Evolutionary conservation across 2,888 invertebrate species (phyloP).

Genomic region (Lagria hirta): DNA sequence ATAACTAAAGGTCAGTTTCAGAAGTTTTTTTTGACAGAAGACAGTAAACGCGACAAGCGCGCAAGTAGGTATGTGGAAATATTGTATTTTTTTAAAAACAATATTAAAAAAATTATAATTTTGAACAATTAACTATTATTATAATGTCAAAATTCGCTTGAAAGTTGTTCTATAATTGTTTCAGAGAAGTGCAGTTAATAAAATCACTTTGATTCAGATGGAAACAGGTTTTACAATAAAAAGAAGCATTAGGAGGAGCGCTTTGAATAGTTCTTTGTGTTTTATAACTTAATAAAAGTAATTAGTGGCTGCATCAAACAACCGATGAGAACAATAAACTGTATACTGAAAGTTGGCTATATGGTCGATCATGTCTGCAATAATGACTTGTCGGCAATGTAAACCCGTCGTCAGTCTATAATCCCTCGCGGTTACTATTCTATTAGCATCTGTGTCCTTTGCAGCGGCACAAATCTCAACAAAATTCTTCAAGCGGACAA

Average conservation of each 20-base stretch:
- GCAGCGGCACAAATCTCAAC: constrained; percentile 18
- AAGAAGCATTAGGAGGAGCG: too few species aligned
- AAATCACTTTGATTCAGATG: too few species aligned
- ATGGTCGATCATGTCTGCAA: constrained; percentile 15
- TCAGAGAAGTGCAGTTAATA: too few species aligned
- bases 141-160: too few species aligned
- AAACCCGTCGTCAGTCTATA: constrained; percentile 24
- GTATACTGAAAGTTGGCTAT: constrained; percentile 10
- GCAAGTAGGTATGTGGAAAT: too few species aligned
- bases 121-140: too few species aligned
- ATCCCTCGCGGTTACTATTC: constrained; percentile 12
- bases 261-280: constrained; percentile 2
- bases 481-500: constrained; percentile 20
- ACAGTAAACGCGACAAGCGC: too few species aligned
- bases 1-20: too few species aligned
- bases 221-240: constrained; percentile 3
- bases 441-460: constrained; percentile 22
- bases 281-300: constrained; percentile 12
- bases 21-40: too few species aligned
- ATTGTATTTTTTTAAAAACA: too few species aligned
- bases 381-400: constrained; percentile 15
- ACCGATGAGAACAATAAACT: constrained; percentile 10
- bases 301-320: constrained; percentile 2
- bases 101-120: too few species aligned
- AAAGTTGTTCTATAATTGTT: too few species aligned